A percentile compares a stretch with the other conserved stretches of the same genome.
phyloP scores from a whole-genome alignment of 2,797 vertebrate genomes.

The Champsocephalus esox region DNA sequence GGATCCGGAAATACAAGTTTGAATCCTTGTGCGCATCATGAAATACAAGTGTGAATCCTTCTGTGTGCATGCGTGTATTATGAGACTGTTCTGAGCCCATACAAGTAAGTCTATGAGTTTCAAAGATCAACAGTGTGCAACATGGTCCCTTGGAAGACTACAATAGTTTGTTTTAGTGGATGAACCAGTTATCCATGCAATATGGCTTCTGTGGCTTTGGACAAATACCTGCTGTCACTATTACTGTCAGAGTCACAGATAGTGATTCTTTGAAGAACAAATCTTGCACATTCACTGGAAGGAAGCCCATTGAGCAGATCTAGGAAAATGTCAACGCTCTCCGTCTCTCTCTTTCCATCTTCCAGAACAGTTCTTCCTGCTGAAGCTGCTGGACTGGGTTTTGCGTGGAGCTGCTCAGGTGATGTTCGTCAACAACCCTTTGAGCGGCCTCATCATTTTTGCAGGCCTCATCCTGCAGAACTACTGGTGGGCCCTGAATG shows the following conservation, averaged over 20 bases:
- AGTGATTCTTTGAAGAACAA: neutral
- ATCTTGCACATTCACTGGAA: neutral
- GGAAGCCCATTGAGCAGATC: neutral
- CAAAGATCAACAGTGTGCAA: neutral
- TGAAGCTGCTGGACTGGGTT: slow-evolving; percentile 94
- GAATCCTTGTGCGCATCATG: too few relatives aligned
- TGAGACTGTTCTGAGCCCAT: too few relatives aligned
- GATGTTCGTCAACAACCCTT: slow-evolving; percentile 96
- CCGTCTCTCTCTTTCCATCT: neutral
- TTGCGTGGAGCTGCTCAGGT: slow-evolving; percentile 94
- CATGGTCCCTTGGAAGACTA: neutral
- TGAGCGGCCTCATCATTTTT: slow-evolving; percentile 92
- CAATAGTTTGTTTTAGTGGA: neutral
- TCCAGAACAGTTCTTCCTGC: slow-evolving; percentile 88
- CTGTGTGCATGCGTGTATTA: too few relatives aligned
- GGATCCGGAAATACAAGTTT: too few relatives aligned
- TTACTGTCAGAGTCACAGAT: neutral
- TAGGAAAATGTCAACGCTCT: neutral
- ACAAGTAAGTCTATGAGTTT: neutral
- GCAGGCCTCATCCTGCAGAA: slow-evolving; percentile 93
- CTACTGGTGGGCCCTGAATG: slow-evolving; percentile 94
- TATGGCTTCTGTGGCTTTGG: neutral
- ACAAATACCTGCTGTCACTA: too few relatives aligned
- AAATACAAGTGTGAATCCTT: too few relatives aligned
- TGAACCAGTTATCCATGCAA: neutral